Evolutionary conservation across 2,888 invertebrate species (phyloP), one percentile per base, ranked within the genome.

Genomic region (Chymomyza amoena): DNA sequence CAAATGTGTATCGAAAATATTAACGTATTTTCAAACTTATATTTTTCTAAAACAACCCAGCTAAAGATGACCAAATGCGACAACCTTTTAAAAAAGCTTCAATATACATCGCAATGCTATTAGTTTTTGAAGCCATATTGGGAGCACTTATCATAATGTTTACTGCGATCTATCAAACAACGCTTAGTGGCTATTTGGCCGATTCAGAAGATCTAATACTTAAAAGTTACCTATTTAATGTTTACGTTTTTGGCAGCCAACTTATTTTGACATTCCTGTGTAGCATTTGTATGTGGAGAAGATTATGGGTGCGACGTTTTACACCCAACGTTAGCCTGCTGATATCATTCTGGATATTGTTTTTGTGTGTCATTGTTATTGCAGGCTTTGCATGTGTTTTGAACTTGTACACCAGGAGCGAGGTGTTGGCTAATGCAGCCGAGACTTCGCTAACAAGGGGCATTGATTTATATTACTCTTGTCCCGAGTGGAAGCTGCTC

Each of bases 401-500:
- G 87, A 80, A 81, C 6, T 61, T 90, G 4, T 77, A 86, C 15
- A 56, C 63, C 0, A 80, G 80, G 39, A 69, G 79, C n/a, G 70
- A 79, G 56, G 78, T 80, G 0, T 13, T 91, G 16, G 76, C 80
- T 20, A 78, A 36, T 20, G 66, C 78, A 16, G 81, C 85, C 13
- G 88, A 90, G 62, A 73, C 70, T 13, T 84, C 91, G 6, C 70
- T 92, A 16, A 68, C 78, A 3, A 79, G 80, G 18, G 92, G 92
- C 25, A 91, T 92, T 7, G 89, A 92, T 20, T 69, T 88, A 28
- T 92, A 92, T 65, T 91, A 90, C 64, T 65, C 81, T 0, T 85
- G 89, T 64, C 90, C 91, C 0, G 88, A 91, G 7, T 91, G 92
- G 92, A 90, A 91, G 45, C 75, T 92, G 0, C 65, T 91, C 0